Percentiles rank a stretch among this genome's conserved stretches.
These are phyloP conservation scores for Apodemus speciosus DNA, from an alignment of 2,113 vertebrate genomes.

Conservation along the genomic window DNA sequence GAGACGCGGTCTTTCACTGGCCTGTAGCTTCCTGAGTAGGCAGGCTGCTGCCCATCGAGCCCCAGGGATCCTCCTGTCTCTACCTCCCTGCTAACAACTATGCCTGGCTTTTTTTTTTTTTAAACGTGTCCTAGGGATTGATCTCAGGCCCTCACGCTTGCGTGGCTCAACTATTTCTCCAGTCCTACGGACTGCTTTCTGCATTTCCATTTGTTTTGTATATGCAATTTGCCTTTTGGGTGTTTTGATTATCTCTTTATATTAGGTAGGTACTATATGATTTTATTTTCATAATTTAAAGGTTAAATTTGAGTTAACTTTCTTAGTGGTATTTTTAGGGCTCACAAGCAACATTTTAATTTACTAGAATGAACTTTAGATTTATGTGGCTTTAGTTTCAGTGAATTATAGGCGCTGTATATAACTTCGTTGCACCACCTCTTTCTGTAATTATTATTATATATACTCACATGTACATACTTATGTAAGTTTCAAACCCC, in stretches of 20 bases:
- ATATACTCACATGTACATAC: background rate
- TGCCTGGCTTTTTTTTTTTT: background rate
- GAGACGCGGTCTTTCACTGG: background rate
- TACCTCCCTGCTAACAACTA: background rate
- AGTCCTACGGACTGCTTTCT: background rate
- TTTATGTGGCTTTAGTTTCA: constrained; percentile 40
- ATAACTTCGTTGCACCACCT: background rate
- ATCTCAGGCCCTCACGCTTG: background rate
- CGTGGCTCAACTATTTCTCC: background rate
- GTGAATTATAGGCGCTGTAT: constrained; percentile 25
- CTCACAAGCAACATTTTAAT: constrained; percentile 24
- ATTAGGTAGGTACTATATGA: constrained; percentile 4
- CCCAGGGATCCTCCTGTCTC: too few relatives aligned
- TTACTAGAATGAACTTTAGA: constrained; percentile 28
- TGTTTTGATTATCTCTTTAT: constrained; percentile 15
- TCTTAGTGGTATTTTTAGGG: constrained; percentile 26
- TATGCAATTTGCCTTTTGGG: background rate
- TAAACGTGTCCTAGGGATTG: background rate
- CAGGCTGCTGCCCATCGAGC: background rate
- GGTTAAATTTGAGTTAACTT: constrained; percentile 42
- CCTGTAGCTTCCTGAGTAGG: background rate
- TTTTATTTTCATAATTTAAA: constrained; percentile 18
- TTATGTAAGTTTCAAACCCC: background rate
- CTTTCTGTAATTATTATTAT: constrained; percentile 31
- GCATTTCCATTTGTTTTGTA: constrained; percentile 47